Base-by-base conservation (phyloP, 2,888 invertebrate species). In the Mycalesis mineus region DNA sequence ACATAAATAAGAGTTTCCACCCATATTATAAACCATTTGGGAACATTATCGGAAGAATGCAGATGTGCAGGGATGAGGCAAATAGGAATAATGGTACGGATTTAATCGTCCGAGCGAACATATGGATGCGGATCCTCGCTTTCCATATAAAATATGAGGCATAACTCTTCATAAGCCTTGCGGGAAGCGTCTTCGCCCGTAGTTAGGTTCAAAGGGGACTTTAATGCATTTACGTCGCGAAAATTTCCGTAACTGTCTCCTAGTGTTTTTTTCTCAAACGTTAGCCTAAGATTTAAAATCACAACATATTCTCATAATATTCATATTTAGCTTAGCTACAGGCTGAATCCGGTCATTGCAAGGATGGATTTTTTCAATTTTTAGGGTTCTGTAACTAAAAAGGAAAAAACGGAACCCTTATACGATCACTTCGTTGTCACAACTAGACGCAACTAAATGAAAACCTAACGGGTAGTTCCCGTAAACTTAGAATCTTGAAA, bases 21-120 rank as follows among this genome's bases (percentile, higher is more conserved):
- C 33, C 33, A 33, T 14, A 40, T 14, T 28, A 50, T 29, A 14
- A 50, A 31, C 37, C 39, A 36, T 59, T 55, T 55, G 17, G 57
- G 59, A 45, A 49, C 56, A 62, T 60, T 52, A 52, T 52, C 52
- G 42, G 52, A 66, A 67, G 68, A 67, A 67, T 70, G 68, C 67
- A 67, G 56, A 58, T 60, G 57, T 63, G 66, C 67, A 69, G 62
- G 64, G 65, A 65, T 68, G 66, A 65, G 66, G 62, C 61, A 51
- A 63, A 64, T 59, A 53, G 60, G 65, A 62, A 66, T 69, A 68
- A 70, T 67, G 67, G 70, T 62, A 59, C 57, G 67, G 66, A 68
- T 71, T 73, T 72, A 75, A 75, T 75, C 72, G 74, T 68, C 67
- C 64, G 71, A 64, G 65, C 67, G 68, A 73, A 72, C 74, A 72